Conservation (phyloP, 1,140 invertebrate species). For the Kradibia gibbosae region DNA sequence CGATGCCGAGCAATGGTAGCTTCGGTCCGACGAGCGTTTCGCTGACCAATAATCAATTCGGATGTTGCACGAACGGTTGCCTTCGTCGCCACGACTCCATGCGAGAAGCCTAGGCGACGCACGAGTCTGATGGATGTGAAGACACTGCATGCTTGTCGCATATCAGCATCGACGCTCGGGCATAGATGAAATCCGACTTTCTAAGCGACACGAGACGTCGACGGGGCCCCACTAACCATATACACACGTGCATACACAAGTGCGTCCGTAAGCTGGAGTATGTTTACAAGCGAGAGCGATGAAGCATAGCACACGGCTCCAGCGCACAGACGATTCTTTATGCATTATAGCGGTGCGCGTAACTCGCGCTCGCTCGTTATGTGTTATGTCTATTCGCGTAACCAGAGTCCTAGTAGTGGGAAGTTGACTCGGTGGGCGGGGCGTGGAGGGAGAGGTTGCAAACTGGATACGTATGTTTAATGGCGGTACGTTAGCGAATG, state of each 20-base stretch:
- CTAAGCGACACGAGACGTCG: constrained; percentile 33
- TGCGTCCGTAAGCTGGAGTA: neutral
- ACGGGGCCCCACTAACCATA: too few species aligned
- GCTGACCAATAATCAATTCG: neutral
- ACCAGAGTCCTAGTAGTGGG: constrained; percentile 42
- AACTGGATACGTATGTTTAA: neutral
- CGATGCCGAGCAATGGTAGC: too few species aligned
- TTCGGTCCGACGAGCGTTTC: neutral
- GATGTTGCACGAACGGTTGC: neutral
- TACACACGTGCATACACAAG: constrained; percentile 23
- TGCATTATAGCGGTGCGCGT: constrained; percentile 54
- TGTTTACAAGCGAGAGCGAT: constrained; percentile 50
- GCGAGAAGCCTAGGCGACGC: neutral
- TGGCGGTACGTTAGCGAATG: neutral
- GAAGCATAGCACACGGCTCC: constrained; percentile 42
- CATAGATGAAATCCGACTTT: constrained; percentile 52
- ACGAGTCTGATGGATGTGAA: neutral
- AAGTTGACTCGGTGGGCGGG: neutral
- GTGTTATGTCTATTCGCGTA: constrained; percentile 44
- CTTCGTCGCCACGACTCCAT: neutral
- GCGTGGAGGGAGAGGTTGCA: neutral
- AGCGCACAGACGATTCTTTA: constrained; percentile 47
- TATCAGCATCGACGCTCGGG: neutral
- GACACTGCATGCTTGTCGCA: neutral
- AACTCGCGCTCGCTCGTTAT: constrained; percentile 30